Evolutionary conservation across 2,888 invertebrate species (phyloP).

Genomic region (Peribatodes rhomboidaria): DNA sequence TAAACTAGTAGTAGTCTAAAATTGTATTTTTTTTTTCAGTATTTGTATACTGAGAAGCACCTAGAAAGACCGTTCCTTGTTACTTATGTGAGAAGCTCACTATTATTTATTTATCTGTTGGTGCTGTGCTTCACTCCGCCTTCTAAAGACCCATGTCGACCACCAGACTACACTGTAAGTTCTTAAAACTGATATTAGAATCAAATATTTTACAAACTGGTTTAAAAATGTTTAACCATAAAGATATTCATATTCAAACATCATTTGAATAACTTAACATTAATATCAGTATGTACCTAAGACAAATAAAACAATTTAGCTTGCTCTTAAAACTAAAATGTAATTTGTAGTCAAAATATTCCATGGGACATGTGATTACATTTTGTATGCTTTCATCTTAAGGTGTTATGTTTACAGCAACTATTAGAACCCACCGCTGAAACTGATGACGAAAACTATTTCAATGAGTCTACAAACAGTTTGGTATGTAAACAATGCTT

Average conservation of each 20-base stretch:
- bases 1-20: background rate
- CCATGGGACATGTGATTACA: background rate
- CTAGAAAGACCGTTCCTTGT: slow-evolving; percentile 98
- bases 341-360: background rate
- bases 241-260: background rate
- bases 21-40: slow-evolving; percentile 86
- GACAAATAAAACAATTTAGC: background rate
- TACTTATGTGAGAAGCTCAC: slow-evolving; percentile 97
- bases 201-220: slow-evolving; percentile 10
- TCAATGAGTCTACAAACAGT: slow-evolving; percentile 89
- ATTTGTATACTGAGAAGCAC: slow-evolving; percentile 93
- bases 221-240: slow-evolving; percentile 46
- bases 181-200: background rate
- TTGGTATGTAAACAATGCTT: slow-evolving; percentile 83
- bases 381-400: slow-evolving; percentile 2
- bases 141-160: slow-evolving; percentile 94
- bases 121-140: slow-evolving; percentile 96
- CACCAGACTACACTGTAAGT: slow-evolving; percentile 91
- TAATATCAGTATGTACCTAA: background rate
- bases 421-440: slow-evolving; percentile 91
- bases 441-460: slow-evolving; percentile 93
- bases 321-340: background rate
- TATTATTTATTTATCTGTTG: slow-evolving; percentile 96
- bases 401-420: slow-evolving; percentile 65
- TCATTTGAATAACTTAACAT: slow-evolving; percentile 2